Conservation (phyloP, 2,888 invertebrate species). For the Yponomeuta cagnagella region DNA sequence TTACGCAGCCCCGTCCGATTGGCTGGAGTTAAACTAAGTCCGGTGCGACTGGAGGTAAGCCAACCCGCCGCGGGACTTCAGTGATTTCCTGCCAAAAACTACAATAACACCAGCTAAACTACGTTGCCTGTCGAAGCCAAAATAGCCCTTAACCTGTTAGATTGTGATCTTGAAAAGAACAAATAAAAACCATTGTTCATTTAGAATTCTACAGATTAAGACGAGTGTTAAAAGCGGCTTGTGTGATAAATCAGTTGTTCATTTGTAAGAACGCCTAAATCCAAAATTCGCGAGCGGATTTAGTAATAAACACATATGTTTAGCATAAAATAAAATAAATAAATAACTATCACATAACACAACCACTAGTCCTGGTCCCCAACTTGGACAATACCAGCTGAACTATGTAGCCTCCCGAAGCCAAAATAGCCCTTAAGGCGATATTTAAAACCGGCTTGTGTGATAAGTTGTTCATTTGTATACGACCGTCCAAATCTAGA, state of each 20-base stretch:
- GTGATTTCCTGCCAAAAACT: slow-evolving; percentile 37
- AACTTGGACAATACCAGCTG: too few species aligned
- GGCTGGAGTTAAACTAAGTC: slow-evolving; percentile 13
- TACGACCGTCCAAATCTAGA: background rate
- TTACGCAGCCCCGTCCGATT: slow-evolving; percentile 10
- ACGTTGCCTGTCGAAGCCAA: background rate
- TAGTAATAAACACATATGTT: background rate
- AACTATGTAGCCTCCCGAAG: too few species aligned
- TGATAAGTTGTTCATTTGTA: background rate
- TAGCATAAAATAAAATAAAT: background rate
- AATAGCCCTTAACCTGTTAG: background rate
- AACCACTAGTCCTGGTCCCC: too few species aligned
- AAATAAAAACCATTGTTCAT: too few species aligned
- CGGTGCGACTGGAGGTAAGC: slow-evolving; percentile 31
- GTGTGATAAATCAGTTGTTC: background rate
- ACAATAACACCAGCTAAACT: background rate
- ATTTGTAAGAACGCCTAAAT: background rate
- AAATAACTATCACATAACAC: background rate
- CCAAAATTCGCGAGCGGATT: background rate
- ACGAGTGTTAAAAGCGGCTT: background rate
- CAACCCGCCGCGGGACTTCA: slow-evolving; percentile 39
- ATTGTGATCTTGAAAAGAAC: too few species aligned
- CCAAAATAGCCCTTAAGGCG: too few species aligned
- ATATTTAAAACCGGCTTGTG: too few species aligned
- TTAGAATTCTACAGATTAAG: too few species aligned